A percentile compares a stretch with the other conserved stretches of the same genome.
These are phyloP conservation scores for Andrena trimmerana DNA, from an alignment of 2,888 invertebrate genomes.

Conservation along the genomic window DNA sequence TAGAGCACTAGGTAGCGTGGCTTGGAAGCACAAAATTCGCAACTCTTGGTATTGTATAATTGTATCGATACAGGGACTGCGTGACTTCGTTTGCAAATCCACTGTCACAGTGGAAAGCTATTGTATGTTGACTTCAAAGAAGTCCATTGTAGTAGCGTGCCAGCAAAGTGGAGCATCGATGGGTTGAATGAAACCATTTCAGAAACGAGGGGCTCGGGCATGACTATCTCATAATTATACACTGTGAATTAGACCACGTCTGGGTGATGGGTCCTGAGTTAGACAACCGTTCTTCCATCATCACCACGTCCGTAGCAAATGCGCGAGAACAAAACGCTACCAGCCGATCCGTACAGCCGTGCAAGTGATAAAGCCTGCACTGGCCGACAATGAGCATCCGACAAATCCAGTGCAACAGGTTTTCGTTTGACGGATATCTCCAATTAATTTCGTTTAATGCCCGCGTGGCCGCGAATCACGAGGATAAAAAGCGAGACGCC, in stretches of 20 bases:
- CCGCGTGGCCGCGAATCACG: constrained; percentile 11
- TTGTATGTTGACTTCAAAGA: no score
- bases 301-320: neutral
- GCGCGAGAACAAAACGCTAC: neutral
- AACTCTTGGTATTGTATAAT: neutral
- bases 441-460: constrained; percentile 49
- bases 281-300: no score
- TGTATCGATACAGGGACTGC: neutral
- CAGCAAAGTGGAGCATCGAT: no score
- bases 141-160: no score
- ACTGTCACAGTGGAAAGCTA: no score
- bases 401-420: constrained; percentile 46
- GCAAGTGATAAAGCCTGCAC: constrained; percentile 7
- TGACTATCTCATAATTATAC: no score
- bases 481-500: neutral
- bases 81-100: no score
- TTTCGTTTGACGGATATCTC: constrained; percentile 48
- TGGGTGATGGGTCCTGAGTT: neutral
- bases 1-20: neutral
- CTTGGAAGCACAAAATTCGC: constrained; percentile 13
- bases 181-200: no score
- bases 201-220: no score
- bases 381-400: constrained; percentile 5
- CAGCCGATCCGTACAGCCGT: constrained; percentile 7
- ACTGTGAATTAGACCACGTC: no score